Conservation (phyloP, 2,888 invertebrate genomes). For the Pilophorus perplexus region DNA sequence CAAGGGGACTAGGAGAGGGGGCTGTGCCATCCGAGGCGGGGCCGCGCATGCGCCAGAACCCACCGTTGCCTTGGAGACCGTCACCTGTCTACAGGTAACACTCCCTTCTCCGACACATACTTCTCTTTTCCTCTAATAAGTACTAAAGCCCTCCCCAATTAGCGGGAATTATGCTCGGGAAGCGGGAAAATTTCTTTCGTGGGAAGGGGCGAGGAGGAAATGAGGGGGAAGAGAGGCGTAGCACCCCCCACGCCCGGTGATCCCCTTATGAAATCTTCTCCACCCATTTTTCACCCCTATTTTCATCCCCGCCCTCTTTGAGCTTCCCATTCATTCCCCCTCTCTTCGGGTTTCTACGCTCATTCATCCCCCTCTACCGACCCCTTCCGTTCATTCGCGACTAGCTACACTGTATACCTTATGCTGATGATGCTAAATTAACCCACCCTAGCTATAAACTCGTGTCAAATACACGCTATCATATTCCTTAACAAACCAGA, state of each 20-base stretch:
- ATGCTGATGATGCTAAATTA: too few species aligned
- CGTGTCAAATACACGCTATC: too few species aligned
- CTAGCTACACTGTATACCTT: too few species aligned
- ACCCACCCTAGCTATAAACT: too few species aligned
- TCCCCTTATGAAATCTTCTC: neutral
- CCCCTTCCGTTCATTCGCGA: too few species aligned
- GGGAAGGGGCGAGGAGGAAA: neutral
- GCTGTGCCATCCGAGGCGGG: slow-evolving; percentile 51
- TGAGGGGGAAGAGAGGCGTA: neutral
- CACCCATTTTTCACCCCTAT: neutral
- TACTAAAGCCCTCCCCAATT: slow-evolving; percentile 41
- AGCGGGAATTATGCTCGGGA: slow-evolving; percentile 45
- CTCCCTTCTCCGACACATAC: slow-evolving; percentile 26
- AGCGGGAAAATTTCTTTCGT: slow-evolving; percentile 42
- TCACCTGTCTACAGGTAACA: slow-evolving; percentile 46
- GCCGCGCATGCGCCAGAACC: slow-evolving; percentile 54
- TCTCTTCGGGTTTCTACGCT: neutral
- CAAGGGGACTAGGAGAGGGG: slow-evolving; percentile 56
- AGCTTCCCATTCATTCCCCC: neutral
- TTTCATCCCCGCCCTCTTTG: slow-evolving; percentile 1
- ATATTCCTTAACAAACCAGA: too few species aligned
- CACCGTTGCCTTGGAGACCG: slow-evolving; percentile 57
- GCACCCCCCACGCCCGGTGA: neutral
- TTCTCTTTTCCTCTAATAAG: slow-evolving; percentile 30
- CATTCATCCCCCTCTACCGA: too few species aligned